Evolutionary conservation across 2,797 vertebrate species (phyloP).

Genomic region (Microhierax caerulescens): DNA sequence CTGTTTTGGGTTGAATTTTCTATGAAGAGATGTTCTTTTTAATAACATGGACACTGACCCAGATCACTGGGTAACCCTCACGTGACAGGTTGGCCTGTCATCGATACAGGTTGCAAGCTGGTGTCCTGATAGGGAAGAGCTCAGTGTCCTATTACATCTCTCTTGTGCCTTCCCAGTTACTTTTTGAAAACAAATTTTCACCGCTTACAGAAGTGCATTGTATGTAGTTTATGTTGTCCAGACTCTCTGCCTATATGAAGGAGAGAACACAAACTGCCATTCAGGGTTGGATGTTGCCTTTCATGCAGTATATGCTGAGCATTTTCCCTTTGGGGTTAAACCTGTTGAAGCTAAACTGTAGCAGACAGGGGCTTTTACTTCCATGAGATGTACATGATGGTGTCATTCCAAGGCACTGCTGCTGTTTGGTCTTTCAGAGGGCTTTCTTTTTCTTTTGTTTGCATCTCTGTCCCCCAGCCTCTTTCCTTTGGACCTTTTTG

Average conservation of each 20-base stretch:
- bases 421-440: background rate
- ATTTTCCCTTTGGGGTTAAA: background rate
- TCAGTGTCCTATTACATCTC: background rate
- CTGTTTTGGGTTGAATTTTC: background rate
- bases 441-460: background rate
- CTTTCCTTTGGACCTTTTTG: background rate
- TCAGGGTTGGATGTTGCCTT: background rate
- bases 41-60: background rate
- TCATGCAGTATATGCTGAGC: background rate
- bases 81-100: background rate
- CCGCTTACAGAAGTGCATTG: background rate
- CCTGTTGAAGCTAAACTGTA: background rate
- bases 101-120: background rate
- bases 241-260: background rate
- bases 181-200: background rate
- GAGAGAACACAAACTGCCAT: background rate
- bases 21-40: background rate
- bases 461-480: rapidly evolving
- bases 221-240: background rate
- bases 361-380: background rate
- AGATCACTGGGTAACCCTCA: background rate
- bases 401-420: background rate
- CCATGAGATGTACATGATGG: rapidly evolving
- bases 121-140: background rate
- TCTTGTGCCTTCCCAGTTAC: background rate